Percentiles rank a stretch among this genome's conserved stretches.
Evolutionary conservation across 2,797 vertebrate genomes (phyloP).

Genomic region (Diplodus puntazzo): DNA sequence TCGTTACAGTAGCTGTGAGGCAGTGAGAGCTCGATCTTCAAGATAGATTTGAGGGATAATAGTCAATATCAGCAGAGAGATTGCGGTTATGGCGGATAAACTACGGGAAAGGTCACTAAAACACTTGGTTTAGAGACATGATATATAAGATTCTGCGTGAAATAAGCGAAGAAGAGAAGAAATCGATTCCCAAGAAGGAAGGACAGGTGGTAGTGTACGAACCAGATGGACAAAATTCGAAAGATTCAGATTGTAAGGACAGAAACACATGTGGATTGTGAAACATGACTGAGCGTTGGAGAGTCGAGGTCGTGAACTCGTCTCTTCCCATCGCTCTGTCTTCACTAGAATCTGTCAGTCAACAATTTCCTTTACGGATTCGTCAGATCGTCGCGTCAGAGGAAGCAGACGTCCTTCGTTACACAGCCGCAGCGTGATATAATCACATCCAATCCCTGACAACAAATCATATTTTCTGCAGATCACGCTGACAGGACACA

Average conservation of each 20-base stretch:
- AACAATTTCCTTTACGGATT: slow-evolving; percentile 41
- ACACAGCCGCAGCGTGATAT: background rate
- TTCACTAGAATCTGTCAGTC: slow-evolving; percentile 7
- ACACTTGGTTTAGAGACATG: no score
- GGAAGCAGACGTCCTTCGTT: slow-evolving; percentile 5
- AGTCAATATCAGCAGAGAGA: no score
- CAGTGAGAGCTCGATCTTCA: background rate
- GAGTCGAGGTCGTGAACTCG: slow-evolving; percentile 4
- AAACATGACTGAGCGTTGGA: no score
- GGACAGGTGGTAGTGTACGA: no score
- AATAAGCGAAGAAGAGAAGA: no score
- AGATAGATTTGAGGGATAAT: no score
- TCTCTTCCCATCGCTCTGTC: background rate
- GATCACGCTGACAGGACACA: slow-evolving; percentile 63
- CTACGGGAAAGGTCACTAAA: no score
- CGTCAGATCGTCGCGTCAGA: slow-evolving; percentile 9
- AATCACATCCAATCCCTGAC: slow-evolving; percentile 56
- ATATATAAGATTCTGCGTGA: no score
- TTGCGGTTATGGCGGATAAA: background rate
- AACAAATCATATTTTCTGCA: slow-evolving; percentile 57
- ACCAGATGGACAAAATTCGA: background rate
- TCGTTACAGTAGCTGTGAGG: background rate
- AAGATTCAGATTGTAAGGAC: no score
- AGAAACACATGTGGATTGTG: no score
- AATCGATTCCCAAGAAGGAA: no score